These are phyloP conservation scores for Tolmerus cingulatus DNA, from an alignment of 2,888 invertebrate species.

Conservation along the genomic window DNA sequence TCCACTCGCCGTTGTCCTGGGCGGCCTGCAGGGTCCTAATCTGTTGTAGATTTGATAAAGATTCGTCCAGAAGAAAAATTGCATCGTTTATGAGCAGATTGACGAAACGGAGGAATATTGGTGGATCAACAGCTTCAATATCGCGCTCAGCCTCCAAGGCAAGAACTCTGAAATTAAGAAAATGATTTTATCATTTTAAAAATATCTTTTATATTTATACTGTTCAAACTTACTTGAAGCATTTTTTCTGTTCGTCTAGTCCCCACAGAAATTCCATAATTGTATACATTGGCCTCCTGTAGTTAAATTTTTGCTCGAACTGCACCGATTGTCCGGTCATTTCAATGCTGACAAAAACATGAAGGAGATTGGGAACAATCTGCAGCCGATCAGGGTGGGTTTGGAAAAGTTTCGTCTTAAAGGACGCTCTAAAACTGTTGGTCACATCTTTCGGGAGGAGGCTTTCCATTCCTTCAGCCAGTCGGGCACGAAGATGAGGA, in stretches of 20 bases:
- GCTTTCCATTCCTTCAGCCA: conserved; percentile 89
- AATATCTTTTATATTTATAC: neutral
- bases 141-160: conserved; percentile 83
- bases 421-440: conserved; percentile 61
- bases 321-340: conserved; percentile 96
- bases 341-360: conserved; percentile 97
- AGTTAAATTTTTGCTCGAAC: conserved; percentile 97
- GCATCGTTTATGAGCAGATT: conserved; percentile 98
- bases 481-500: conserved; percentile 88
- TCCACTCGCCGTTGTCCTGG: conserved; percentile 78
- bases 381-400: conserved; percentile 78
- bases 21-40: conserved; percentile 82
- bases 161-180: conserved; percentile 68
- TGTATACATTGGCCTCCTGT: conserved; percentile 92
- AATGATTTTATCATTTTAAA: neutral
- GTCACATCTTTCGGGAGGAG: conserved; percentile 78
- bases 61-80: conserved; percentile 93
- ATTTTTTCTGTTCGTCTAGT: conserved; percentile 77
- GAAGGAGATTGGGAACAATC: conserved; percentile 80
- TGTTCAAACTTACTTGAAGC: conserved; percentile 72
- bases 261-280: conserved; percentile 93
- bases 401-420: conserved; percentile 77
- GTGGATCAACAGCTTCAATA: conserved; percentile 90
- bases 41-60: conserved; percentile 87
- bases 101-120: conserved; percentile 91